Evolutionary conservation across 2,888 invertebrate genomes (phyloP), one percentile per base, ranked within the genome.

Genomic region (Tholera decimalis): DNA sequence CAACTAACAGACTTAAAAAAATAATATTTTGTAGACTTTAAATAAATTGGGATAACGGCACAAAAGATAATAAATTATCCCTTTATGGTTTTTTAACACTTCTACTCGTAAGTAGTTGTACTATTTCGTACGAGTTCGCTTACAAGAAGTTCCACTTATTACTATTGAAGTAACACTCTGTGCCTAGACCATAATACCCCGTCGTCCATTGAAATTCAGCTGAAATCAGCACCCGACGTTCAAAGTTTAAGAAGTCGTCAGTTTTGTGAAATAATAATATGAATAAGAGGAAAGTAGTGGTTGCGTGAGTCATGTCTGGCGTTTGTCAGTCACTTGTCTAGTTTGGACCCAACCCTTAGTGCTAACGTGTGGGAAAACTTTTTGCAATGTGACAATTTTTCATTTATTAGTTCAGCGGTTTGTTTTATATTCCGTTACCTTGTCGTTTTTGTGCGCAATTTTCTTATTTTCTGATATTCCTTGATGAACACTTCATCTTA

Each of bases 281-380:
- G 84, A 87, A 85, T 85, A 86, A 87, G 85, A 88, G 87, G 87
- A 89, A 91, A 91, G 90, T 82, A 73, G 80, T 83, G 71, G 73
- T 85, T 43, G 82, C 83, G 83, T 88, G 87, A 83, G 79, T 82
- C 84, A 80, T 75, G 66, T 73, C 64, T 55, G 80, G 79, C 82
- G 80, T 85, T 83, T 82, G 84, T 84, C 87, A 84, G 81, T 85
- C 83, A 82, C 60, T 68, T 79, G 80, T 82, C 83, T 73, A 68
- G 69, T 83, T 72, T 37, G 35, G 61, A 46, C 37, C 73, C 64
- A 59, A 57, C 68, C 73, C 76, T 67, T 57, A 63, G 51, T 43
- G 64, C 49, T 33, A 35, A 69, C 44, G 66, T 55, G 58, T 55
- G 71, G 67, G 67, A 41, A 50, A 46, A 66, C 46, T 51, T 54